Base-by-base conservation (phyloP, 2,888 invertebrate genomes). In the Falcaria lacertinaria region DNA sequence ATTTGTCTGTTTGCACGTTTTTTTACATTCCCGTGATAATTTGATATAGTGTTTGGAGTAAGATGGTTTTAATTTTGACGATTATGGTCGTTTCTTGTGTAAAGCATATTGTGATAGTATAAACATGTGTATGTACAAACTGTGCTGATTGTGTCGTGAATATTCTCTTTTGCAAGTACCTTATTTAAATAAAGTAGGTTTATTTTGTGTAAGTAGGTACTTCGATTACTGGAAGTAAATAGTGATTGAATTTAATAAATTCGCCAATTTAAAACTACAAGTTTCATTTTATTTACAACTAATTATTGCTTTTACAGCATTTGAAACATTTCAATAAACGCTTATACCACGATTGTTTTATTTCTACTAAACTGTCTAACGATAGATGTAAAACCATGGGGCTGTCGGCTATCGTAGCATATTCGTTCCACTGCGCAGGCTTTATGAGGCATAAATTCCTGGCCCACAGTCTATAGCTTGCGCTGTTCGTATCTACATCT, bases 221-320 rank as follows among this genome's bases (percentile, higher is more conserved):
- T 86, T 85, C 85, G 77, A 82, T 80, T 80, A 79, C 81, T 83
- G 78, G 83, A 82, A 85, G 85, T 82, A 73, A 54, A 74, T 74
- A 77, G 85, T 80, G 81, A 88, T 86, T 86, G 88, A 89, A 89
- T 86, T 87, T 84, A 89, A 88, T 89, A 88, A 89, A 89, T 88
- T 89, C 88, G 74, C 83, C 74, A 80, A 78, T 72, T 67, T 62
- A 77, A 74, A 70, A 43, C 19, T 14, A 35, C 39, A 68, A 53
- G 69, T 85, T 82, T 66, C 77, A 80, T 83, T 73, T 41, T 41
- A 44, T 41, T 34, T 45, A 37, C 15, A 33, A 43, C 33, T 34
- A 41, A 47, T 50, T 42, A 49, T 52, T 52, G 52, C 72, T 73
- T 59, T 78, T 81, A 70, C 79, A 83, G 47, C 88, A 86, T 44